Conservation (phyloP, 2,113 vertebrate genomes). For the Pseudorasbora parva region DNA sequence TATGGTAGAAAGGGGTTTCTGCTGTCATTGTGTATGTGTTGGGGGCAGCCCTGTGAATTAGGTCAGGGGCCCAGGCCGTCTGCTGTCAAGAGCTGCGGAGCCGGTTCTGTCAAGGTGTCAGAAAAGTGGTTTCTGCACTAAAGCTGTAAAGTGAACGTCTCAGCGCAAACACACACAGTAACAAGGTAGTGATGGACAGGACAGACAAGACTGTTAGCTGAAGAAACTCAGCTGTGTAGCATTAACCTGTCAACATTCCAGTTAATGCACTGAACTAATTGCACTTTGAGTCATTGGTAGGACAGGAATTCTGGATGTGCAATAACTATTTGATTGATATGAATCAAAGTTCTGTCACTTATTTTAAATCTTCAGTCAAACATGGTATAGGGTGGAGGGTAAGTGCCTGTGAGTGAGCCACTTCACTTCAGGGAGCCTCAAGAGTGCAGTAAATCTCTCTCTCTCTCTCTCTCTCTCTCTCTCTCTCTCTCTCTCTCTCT, state of each 20-base stretch:
- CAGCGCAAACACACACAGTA: background rate
- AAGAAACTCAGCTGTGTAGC: background rate
- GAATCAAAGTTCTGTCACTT: background rate
- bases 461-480: background rate
- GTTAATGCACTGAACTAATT: conserved; percentile 27
- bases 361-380: conserved; percentile 8
- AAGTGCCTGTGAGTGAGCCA: conserved; percentile 8
- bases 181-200: conserved; percentile 27
- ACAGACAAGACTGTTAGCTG: conserved; percentile 8
- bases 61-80: conserved; percentile 38
- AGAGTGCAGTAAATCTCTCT: conserved; percentile 22
- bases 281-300: background rate
- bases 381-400: background rate
- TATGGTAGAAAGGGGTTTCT: conserved; percentile 23
- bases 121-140: conserved; percentile 13
- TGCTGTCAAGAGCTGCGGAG: conserved; percentile 24
- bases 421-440: background rate
- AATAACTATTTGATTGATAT: conserved; percentile 3
- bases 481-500: background rate
- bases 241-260: conserved; percentile 25
- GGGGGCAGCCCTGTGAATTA: conserved; percentile 22
- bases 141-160: conserved; percentile 24
- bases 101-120: conserved; percentile 38
- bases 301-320: background rate
- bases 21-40: conserved; percentile 28